These are phyloP conservation scores for Brachionus asplanchnoidis DNA, from an alignment of 1,140 invertebrate species.

Conservation along the genomic window DNA sequence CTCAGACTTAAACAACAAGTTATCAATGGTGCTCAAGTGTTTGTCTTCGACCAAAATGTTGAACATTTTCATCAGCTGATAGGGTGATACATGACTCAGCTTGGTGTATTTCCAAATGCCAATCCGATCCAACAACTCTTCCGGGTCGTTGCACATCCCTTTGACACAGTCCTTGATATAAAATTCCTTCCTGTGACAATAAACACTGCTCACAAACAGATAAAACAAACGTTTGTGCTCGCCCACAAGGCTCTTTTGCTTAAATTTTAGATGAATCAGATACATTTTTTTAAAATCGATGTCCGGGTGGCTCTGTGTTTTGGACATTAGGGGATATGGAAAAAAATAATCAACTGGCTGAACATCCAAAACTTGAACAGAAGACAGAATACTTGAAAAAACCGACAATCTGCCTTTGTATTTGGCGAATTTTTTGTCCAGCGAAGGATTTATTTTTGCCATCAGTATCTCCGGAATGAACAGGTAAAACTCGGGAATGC, in stretches of 20 bases:
- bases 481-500: not conserved
- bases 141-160: not conserved
- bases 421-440: not conserved
- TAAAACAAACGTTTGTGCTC: slow-evolving; percentile 15
- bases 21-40: not conserved
- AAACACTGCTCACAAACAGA: slow-evolving; percentile 5
- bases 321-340: slow-evolving; percentile 31
- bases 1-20: not conserved
- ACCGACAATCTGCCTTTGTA: not conserved
- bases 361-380: not conserved
- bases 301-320: not conserved
- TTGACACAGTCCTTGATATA: slow-evolving; percentile 8
- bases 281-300: slow-evolving; percentile 30
- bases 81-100: not conserved
- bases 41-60: slow-evolving; percentile 18
- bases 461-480: not conserved
- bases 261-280: not conserved
- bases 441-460: slow-evolving; percentile 17
- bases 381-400: not conserved
- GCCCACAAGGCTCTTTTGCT: not conserved
- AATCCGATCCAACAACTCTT: not conserved
- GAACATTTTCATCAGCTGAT: slow-evolving; percentile 12
- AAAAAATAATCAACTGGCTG: not conserved
- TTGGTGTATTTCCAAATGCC: not conserved
- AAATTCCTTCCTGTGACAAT: not conserved